These are phyloP conservation scores for Anastrepha ludens DNA, from an alignment of 1,140 invertebrate genomes.

Conservation along the genomic window DNA sequence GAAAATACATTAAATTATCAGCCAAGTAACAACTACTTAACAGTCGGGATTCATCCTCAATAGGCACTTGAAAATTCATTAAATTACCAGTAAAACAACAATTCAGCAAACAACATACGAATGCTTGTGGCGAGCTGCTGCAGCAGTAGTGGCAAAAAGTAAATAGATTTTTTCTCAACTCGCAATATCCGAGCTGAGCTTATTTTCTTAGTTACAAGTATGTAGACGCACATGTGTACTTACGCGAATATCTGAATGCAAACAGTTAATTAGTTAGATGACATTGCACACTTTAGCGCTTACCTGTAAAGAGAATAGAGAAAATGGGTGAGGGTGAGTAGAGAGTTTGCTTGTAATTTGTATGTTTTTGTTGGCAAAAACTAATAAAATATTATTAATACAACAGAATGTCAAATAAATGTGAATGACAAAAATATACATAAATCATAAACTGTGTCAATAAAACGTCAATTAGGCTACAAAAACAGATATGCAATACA, in stretches of 20 bases:
- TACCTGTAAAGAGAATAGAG: conserved; percentile 13
- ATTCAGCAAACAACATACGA: not conserved
- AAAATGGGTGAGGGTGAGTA: not conserved
- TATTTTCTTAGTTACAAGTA: not conserved
- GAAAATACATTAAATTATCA: not conserved
- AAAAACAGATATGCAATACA: not conserved
- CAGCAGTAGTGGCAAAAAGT: not conserved
- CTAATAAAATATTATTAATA: not conserved
- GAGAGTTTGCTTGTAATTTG: not conserved
- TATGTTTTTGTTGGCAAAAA: not conserved
- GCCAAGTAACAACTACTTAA: not conserved
- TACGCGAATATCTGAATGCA: not conserved
- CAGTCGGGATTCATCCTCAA: not conserved
- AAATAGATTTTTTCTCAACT: not conserved
- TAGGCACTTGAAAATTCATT: not conserved
- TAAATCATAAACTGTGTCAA: conserved; percentile 48
- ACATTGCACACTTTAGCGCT: not conserved
- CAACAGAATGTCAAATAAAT: conserved; percentile 27
- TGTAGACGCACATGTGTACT: not conserved
- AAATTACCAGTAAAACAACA: conserved; percentile 1
- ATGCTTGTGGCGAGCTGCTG: not conserved
- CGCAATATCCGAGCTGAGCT: not conserved
- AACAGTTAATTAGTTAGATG: conserved; percentile 15
- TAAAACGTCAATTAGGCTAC: conserved; percentile 44
- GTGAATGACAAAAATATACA: conserved; percentile 45